Evolutionary conservation across 2,888 invertebrate species (phyloP).

Genomic region (Plebejus melissa): DNA sequence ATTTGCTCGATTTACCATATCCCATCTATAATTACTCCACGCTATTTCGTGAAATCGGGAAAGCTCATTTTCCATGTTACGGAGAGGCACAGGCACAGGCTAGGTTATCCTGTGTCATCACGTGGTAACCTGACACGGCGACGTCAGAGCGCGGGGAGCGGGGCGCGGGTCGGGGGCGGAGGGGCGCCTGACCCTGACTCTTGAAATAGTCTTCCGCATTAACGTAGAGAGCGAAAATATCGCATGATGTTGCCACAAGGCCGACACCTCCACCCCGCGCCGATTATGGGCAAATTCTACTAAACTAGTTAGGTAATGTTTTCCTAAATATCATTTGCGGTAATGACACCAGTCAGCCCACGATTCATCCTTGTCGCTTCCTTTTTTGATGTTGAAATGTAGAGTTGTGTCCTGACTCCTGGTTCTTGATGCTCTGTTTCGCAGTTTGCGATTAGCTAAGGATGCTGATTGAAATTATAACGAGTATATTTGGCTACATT

Average conservation of each 20-base stretch:
- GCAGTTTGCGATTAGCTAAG: no score
- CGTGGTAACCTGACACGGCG: conserved; percentile 40
- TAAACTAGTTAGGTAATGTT: conserved; percentile 29
- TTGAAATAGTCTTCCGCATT: conserved; percentile 80
- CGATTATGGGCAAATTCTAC: conserved; percentile 55
- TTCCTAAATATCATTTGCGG: conserved; percentile 23
- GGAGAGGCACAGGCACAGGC: background rate
- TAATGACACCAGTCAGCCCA: conserved; percentile 13
- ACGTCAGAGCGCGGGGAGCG: conserved; percentile 39
- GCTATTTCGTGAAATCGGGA: background rate
- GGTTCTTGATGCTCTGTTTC: background rate
- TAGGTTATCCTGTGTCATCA: conserved; percentile 28
- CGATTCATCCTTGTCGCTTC: conserved; percentile 15
- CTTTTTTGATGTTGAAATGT: background rate
- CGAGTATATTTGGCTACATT: background rate
- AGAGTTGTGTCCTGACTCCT: background rate
- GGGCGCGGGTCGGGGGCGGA: conserved; percentile 59
- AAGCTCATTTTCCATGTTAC: background rate
- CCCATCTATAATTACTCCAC: no score
- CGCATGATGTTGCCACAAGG: conserved; percentile 71
- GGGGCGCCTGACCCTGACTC: conserved; percentile 68
- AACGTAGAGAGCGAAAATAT: conserved; percentile 74
- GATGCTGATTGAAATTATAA: no score
- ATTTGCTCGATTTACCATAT: no score
- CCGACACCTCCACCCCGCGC: conserved; percentile 53